These are phyloP conservation scores for Bugulina stolonifera DNA, from an alignment of 2,888 invertebrate genomes.

Conservation along the genomic window DNA sequence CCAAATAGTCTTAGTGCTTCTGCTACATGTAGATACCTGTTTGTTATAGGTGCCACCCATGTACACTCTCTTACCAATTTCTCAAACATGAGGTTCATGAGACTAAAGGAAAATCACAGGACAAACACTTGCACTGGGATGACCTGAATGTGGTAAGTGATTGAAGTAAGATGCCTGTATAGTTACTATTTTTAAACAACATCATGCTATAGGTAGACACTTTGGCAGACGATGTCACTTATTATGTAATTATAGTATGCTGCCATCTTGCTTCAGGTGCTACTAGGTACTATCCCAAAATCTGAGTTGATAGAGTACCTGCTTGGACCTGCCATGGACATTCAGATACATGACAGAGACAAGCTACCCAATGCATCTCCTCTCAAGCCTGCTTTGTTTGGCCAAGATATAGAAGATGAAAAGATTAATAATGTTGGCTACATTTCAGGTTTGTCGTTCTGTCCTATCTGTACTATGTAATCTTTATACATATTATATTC, in stretches of 20 bases:
- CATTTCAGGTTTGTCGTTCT: slow-evolving; percentile 50
- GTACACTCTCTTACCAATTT: slow-evolving; percentile 47
- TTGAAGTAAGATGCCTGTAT: too few relatives aligned
- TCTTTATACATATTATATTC: too few relatives aligned
- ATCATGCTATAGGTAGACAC: too few relatives aligned
- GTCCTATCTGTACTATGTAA: too few relatives aligned
- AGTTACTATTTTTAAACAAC: too few relatives aligned
- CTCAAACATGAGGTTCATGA: slow-evolving; percentile 40
- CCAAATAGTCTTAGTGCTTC: too few relatives aligned
- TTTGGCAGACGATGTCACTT: too few relatives aligned
- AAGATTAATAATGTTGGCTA: slow-evolving; percentile 51
- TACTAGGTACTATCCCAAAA: slow-evolving; percentile 41
- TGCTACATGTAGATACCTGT: background rate
- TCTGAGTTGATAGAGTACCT: slow-evolving; percentile 46
- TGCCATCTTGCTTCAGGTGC: slow-evolving; percentile 1
- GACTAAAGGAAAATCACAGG: slow-evolving; percentile 42
- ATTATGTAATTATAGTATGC: too few relatives aligned
- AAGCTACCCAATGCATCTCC: background rate
- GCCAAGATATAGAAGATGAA: slow-evolving; percentile 51
- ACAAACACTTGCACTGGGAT: slow-evolving; percentile 46
- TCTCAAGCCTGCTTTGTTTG: slow-evolving; percentile 39
- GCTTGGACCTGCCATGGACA: slow-evolving; percentile 45
- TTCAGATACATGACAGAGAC: slow-evolving; percentile 52
- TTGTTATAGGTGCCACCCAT: slow-evolving; percentile 44
- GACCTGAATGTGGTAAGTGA: slow-evolving; percentile 44